Evolutionary conservation across 2,888 invertebrate genomes (phyloP), one percentile per base, ranked within the genome.

Genomic region (Melanostoma mellinum): DNA sequence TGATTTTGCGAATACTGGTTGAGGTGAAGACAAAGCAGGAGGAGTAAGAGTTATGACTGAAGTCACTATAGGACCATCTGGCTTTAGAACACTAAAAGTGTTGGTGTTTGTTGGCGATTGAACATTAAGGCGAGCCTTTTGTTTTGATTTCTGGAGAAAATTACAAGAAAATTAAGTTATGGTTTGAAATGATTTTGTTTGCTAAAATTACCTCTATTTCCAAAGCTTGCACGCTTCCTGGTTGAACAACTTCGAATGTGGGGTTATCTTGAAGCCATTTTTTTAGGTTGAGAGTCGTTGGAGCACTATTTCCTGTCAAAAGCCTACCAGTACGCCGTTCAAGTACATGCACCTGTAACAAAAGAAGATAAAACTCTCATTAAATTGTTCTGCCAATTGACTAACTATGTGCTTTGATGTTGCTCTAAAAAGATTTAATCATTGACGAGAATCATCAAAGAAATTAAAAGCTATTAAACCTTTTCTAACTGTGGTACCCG

Each of bases 261-360:
- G 97, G 97, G 92, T 98, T 96, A 86, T 95, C 95, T 89, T 95
- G 94, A 6, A 98, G 92, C 97, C 97, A 98, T 33, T 94, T 92
- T 87, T 95, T 95, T 42, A 98, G 92, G 88, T 95, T 96, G 32
- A 94, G 93, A 42, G 95, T 94, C 6, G 95, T 95, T 0, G 98
- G 98, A 46, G 97, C 97, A 89, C 94, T 95, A n/a, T 93, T 93
- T 6, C 97, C 97, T 76, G 94, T 93, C 86, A 95, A 91, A 88
- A 94, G 91, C 87, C 94, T 94, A 3, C 97, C 97, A 40, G 94
- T 94, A 89, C 95, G 94, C 56, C 96, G 93, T 89, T 98, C 97
- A 89, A 95, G 95, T n/a, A 98, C 97, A 86, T 96, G 94, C 0
- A 97, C 93, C 90, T 90, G 20, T 20, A 20, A 67, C 20, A 82